Evolutionary conservation across 2,113 vertebrate genomes (phyloP).

Genomic region (Euleptes europaea): DNA sequence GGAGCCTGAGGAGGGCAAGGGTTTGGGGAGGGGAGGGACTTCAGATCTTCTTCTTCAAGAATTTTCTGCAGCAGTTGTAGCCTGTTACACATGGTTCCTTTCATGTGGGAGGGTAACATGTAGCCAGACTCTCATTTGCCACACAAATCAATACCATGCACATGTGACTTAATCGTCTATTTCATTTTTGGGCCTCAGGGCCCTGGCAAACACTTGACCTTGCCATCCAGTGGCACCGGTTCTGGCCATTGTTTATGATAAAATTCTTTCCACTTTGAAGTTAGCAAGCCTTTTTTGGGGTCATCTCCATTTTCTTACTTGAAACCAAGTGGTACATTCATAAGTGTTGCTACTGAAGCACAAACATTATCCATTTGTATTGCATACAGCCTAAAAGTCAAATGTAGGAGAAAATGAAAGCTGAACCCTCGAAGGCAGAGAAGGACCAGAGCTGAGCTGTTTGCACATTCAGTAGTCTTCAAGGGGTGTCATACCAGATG

Average conservation of each 20-base stretch:
- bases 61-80: too few relatives aligned
- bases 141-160: too few relatives aligned
- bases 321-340: constrained; percentile 27
- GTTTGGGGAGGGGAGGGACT: too few relatives aligned
- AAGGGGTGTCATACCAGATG: neutral
- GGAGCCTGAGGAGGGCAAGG: too few relatives aligned
- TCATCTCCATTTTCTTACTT: neutral
- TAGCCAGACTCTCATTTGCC: too few relatives aligned
- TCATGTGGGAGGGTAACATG: too few relatives aligned
- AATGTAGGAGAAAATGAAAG: constrained; percentile 50
- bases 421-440: constrained; percentile 28
- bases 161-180: neutral
- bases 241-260: too few relatives aligned
- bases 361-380: constrained; percentile 16
- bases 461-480: constrained; percentile 32
- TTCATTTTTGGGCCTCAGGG: neutral
- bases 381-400: constrained; percentile 53
- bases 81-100: too few relatives aligned
- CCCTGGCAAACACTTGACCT: neutral
- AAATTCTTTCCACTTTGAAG: neutral
- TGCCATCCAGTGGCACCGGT: neutral
- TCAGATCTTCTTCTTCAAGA: too few relatives aligned
- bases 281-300: neutral
- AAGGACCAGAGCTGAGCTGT: constrained; percentile 25
- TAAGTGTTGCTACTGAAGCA: constrained; percentile 17